Evolutionary conservation across 1,140 invertebrate genomes (phyloP).

Genomic region (Aphelinus atriplicis): DNA sequence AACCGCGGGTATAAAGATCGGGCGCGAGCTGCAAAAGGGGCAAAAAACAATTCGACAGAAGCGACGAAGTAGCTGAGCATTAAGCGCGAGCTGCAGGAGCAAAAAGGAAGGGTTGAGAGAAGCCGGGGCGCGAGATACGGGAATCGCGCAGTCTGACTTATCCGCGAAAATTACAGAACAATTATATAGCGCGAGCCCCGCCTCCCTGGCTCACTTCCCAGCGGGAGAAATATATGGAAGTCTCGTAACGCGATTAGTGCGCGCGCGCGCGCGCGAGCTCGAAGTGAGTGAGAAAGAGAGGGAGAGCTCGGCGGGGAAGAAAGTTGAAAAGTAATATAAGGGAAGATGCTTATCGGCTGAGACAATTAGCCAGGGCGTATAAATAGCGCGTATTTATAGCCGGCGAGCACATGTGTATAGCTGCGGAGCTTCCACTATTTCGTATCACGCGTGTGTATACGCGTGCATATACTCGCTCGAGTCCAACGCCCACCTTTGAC

Average conservation of each 20-base stretch:
- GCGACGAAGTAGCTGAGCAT: not conserved
- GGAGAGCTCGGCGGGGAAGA: constrained; percentile 50
- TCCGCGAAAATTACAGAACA: constrained; percentile 39
- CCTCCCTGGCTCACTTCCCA: constrained; percentile 14
- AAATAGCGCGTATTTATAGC: constrained; percentile 64
- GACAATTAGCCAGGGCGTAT: constrained; percentile 65
- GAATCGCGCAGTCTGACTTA: constrained; percentile 26
- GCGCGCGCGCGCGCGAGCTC: not conserved
- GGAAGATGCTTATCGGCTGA: constrained; percentile 62
- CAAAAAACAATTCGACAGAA: constrained; percentile 18
- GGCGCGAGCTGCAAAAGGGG: not conserved
- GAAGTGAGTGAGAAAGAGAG: constrained; percentile 2
- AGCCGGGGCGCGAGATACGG: constrained; percentile 7
- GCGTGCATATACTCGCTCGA: not conserved
- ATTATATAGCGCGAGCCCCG: constrained; percentile 16
- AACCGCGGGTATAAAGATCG: not conserved
- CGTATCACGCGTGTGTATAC: not conserved
- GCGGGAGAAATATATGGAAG: constrained; percentile 23
- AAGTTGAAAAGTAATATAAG: constrained; percentile 62
- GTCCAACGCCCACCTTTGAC: constrained; percentile 13
- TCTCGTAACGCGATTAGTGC: not conserved
- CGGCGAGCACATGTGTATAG: constrained; percentile 22
- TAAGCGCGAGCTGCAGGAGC: no score
- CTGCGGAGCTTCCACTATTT: no score
- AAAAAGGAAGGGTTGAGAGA: no score